Evolutionary conservation across 1,140 invertebrate species (phyloP).

Genomic region (Lepidotrigona ventralis): DNA sequence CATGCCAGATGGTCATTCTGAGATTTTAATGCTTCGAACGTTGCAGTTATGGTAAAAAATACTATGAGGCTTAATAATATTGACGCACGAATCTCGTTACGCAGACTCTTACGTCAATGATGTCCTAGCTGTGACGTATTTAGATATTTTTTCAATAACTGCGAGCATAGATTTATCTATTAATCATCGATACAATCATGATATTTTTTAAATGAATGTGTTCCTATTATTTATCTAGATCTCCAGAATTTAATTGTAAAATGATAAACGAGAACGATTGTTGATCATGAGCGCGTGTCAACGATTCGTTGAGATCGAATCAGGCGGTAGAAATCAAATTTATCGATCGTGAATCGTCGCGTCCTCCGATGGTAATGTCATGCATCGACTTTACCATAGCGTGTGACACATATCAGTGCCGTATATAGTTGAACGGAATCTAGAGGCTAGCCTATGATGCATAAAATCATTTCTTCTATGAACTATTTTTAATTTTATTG

Average conservation of each 20-base stretch:
- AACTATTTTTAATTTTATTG: too few relatives aligned
- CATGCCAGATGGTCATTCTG: background rate
- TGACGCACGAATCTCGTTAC: background rate
- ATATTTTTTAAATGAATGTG: background rate
- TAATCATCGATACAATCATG: background rate
- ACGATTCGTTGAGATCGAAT: background rate
- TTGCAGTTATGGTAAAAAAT: background rate
- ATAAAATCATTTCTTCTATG: background rate
- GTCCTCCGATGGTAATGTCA: conserved; percentile 40
- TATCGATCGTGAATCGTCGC: conserved; percentile 24
- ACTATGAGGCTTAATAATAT: background rate
- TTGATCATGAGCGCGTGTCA: too few relatives aligned
- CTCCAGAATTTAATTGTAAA: background rate
- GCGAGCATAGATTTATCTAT: too few relatives aligned
- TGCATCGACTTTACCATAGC: conserved; percentile 28
- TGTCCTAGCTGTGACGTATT: background rate
- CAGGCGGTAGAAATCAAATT: conserved; percentile 15
- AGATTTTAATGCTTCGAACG: too few relatives aligned
- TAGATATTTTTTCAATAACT: background rate
- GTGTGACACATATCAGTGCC: background rate
- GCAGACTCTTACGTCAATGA: background rate
- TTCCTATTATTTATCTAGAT: background rate
- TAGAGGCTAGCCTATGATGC: background rate
- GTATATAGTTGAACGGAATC: background rate
- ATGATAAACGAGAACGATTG: background rate